Evolutionary conservation across 2,888 invertebrate species (phyloP), one percentile per base, ranked within the genome.

Genomic region (Lepidochitona cinerea): DNA sequence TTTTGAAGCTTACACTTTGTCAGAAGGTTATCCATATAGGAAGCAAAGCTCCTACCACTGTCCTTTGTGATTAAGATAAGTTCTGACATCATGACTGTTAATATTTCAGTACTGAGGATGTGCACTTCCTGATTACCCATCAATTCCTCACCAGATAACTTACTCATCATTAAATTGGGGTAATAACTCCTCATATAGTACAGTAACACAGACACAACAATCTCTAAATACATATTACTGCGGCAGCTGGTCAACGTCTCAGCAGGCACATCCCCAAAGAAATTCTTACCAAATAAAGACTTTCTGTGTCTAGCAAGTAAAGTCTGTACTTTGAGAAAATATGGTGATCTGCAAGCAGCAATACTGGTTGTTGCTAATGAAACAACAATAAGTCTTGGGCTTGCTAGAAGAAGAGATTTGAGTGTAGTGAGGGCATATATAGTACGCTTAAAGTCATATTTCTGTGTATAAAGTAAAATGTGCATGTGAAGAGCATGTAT

Each of bases 401-500:
- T 95, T 29, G 94, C 93, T 59, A 92, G 86, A 7, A 96, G 92
- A 78, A 95, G 94, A 83, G 94, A 94, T 76, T 94, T 93, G n/a
- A 96, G 89, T 0, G 94, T 94, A 75, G 94, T 93, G 78, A 96
- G 91, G 7, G 95, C 94, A 86, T 96, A 96, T 0, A 95, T 91
- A 1, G 94, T 94, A 83, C 94, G 93, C 73, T 93, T 93, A 0
- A 94, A 94, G 88, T 96, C 96, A 84, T 95, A 95, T 26, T 95
- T 93, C 78, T 94, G 94, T 81, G 94, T 93, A 87, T 96, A 96
- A 1, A 97, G 92, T 54, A 96, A 92, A 91, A 97, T 93, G 87
- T 96, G 96, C 32, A 95, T 95, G 88, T 96, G 96, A 74, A 95
- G 93, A 35, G 94, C 94, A 88, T 95, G 95, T 49, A 95, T 92